A percentile compares a stretch with the other conserved stretches of the same genome.
Evolutionary conservation across 1,140 invertebrate species (phyloP).

Genomic region (Drosophila kanapiae): DNA sequence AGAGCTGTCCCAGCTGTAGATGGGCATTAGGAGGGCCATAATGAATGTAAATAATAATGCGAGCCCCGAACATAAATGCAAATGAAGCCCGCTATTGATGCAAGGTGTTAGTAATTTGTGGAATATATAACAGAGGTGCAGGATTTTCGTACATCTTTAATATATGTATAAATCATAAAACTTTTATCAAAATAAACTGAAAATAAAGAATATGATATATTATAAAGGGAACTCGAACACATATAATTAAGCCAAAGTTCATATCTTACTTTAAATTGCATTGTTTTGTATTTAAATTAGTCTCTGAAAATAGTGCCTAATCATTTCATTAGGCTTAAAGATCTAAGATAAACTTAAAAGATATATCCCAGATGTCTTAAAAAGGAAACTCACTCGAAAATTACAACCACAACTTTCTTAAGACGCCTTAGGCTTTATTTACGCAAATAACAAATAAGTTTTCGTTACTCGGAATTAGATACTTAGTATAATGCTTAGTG

Average conservation of each 20-base stretch:
- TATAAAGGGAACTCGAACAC: not conserved
- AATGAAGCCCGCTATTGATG: conserved; percentile 4
- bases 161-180: too few relatives aligned
- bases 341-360: too few relatives aligned
- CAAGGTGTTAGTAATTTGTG: conserved; percentile 4
- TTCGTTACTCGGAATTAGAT: conserved; percentile 51
- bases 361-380: not conserved
- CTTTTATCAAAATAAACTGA: not conserved
- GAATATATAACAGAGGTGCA: not conserved
- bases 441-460: conserved; percentile 54
- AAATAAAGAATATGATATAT: not conserved
- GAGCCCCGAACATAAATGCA: conserved; percentile 1
- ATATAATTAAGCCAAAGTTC: not conserved
- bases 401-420: conserved; percentile 39
- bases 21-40: conserved; percentile 5
- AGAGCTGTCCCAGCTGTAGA: not conserved
- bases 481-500: conserved; percentile 64
- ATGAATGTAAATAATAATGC: conserved; percentile 9
- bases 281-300: too few relatives aligned
- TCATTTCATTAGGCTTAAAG: not conserved
- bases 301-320: too few relatives aligned
- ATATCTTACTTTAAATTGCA: not conserved
- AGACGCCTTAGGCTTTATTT: conserved; percentile 75
- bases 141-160: not conserved
- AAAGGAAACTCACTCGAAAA: not conserved